phyloP scores from a whole-genome alignment of 1,140 invertebrate genomes.

The Nomia melanderi region DNA sequence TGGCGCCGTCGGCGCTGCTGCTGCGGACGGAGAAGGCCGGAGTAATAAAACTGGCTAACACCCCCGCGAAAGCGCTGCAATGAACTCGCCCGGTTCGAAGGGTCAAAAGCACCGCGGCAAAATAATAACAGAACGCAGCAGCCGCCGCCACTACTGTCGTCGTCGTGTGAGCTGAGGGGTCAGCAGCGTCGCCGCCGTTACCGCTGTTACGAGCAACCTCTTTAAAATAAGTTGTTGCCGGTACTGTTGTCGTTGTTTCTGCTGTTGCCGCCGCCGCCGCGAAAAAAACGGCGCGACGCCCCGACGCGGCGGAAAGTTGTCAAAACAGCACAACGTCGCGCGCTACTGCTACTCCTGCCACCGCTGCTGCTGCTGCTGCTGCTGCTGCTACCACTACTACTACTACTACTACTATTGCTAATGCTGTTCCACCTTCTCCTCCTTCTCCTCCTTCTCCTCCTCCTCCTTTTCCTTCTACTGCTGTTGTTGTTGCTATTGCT shows the following conservation, averaged over 20 bases:
- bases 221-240: constrained; percentile 26
- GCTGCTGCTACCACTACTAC: not conserved
- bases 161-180: constrained; percentile 38
- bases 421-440: constrained; percentile 12
- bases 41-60: constrained; percentile 61
- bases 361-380: constrained; percentile 4
- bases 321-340: constrained; percentile 41
- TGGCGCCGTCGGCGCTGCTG: constrained; percentile 55
- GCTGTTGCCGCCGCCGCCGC: constrained; percentile 49
- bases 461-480: constrained; percentile 23
- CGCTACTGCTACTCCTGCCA: not conserved
- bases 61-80: constrained; percentile 67
- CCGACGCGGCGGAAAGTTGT: constrained; percentile 48
- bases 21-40: constrained; percentile 53
- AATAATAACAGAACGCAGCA: constrained; percentile 73
- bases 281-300: constrained; percentile 53
- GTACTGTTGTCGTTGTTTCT: constrained; percentile 31
- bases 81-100: constrained; percentile 76
- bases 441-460: constrained; percentile 24
- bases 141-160: constrained; percentile 39
- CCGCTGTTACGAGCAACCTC: constrained; percentile 39
- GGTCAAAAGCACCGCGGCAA: constrained; percentile 78
- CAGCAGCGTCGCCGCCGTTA: constrained; percentile 35
- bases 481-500: constrained; percentile 33
- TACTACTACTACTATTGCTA: constrained; percentile 24